These are phyloP conservation scores for Sebastes cheni DNA, from an alignment of 2,797 vertebrate species.

Conservation along the genomic window DNA sequence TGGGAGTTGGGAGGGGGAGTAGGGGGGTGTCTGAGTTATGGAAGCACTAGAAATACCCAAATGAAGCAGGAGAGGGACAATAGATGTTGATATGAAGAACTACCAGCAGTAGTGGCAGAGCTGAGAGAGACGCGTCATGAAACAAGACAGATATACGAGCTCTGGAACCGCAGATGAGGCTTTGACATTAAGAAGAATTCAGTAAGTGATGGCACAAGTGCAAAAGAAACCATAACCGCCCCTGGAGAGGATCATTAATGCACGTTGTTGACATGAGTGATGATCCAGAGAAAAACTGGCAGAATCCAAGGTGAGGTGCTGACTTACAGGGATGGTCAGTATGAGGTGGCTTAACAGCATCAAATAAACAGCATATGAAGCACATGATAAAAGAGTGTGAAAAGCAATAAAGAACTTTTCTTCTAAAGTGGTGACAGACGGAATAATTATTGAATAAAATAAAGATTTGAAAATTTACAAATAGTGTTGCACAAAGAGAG, in stretches of 20 bases:
- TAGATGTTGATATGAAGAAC: background rate
- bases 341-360: slow-evolving; percentile 11
- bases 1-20: background rate
- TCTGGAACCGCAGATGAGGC: slow-evolving; percentile 14
- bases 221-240: slow-evolving; percentile 7
- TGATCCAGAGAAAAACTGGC: slow-evolving; percentile 43
- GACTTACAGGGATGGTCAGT: background rate
- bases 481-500: background rate
- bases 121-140: background rate
- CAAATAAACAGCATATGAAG: slow-evolving; percentile 49
- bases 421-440: background rate
- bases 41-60: background rate
- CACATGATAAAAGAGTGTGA: slow-evolving; percentile 55
- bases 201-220: background rate
- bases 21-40: background rate
- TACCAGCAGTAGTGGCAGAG: background rate
- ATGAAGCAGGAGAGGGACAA: background rate
- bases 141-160: slow-evolving; percentile 22
- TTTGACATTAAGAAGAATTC: background rate
- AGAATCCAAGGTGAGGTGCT: slow-evolving; percentile 13
- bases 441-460: background rate
- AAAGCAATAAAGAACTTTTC: background rate
- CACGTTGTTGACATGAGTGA: slow-evolving; percentile 64
- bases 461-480: background rate
- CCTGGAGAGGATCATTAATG: background rate